These are phyloP conservation scores for Folsomia manolachei DNA, from an alignment of 2,888 invertebrate species.

Conservation along the genomic window DNA sequence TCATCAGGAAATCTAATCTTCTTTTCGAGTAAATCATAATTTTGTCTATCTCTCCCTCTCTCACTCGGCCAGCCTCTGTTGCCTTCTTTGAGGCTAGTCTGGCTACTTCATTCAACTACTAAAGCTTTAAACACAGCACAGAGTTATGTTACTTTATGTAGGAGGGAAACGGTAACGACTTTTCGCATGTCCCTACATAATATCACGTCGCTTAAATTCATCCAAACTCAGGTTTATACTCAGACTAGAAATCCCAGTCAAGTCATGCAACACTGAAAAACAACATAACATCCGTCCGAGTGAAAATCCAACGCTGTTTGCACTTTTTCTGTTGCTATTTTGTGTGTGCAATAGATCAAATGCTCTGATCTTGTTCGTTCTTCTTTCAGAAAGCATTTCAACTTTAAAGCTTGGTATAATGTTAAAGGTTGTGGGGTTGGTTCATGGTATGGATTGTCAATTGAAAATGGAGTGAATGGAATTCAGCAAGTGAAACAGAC, in stretches of 20 bases:
- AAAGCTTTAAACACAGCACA: not conserved
- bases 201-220: not conserved
- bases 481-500: not conserved
- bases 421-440: too few species aligned
- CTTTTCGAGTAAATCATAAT: conserved; percentile 3
- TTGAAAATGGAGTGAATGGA: not conserved
- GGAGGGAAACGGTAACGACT: not conserved
- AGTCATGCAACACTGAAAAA: too few species aligned
- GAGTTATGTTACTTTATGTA: too few species aligned
- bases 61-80: not conserved
- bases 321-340: too few species aligned
- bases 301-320: too few species aligned
- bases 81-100: not conserved
- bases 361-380: not conserved
- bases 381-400: not conserved
- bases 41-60: not conserved
- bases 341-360: not conserved
- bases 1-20: conserved; percentile 8
- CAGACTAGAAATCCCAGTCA: too few species aligned
- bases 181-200: not conserved
- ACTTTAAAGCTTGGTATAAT: not conserved
- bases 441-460: not conserved
- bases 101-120: too few species aligned
- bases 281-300: too few species aligned
- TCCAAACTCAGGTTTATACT: too few species aligned